A percentile compares a stretch with the other conserved stretches of the same genome.
Conservation (phyloP, 2,888 invertebrate genomes). For the Nezara viridula region DNA sequence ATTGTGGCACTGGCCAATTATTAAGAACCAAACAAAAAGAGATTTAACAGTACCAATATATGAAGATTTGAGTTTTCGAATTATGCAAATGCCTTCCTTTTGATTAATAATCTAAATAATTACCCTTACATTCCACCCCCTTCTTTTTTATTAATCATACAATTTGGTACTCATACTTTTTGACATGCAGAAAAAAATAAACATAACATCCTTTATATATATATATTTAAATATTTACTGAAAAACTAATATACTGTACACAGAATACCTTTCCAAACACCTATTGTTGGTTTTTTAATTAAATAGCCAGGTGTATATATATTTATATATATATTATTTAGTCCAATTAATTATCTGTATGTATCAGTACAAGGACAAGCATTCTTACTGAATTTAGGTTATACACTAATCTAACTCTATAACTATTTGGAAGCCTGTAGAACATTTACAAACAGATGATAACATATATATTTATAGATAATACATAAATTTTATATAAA, state of each 20-base stretch:
- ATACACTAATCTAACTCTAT: slow-evolving; percentile 63
- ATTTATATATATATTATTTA: not conserved
- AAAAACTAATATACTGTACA: slow-evolving; percentile 46
- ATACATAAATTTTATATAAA: slow-evolving; percentile 56
- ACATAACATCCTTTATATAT: slow-evolving; percentile 16
- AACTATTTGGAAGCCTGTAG: slow-evolving; percentile 64
- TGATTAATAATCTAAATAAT: slow-evolving; percentile 36
- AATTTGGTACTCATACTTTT: slow-evolving; percentile 31
- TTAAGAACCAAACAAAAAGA: not conserved
- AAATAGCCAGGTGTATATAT: slow-evolving; percentile 45
- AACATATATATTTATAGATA: slow-evolving; percentile 62
- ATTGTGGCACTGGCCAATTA: not conserved
- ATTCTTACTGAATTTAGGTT: slow-evolving; percentile 54
- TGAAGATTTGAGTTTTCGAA: not conserved
- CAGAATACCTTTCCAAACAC: slow-evolving; percentile 17
- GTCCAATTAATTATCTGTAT: slow-evolving; percentile 46
- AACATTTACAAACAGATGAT: slow-evolving; percentile 64
- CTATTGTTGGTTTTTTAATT: slow-evolving; percentile 31
- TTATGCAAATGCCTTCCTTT: not conserved
- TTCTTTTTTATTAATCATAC: slow-evolving; percentile 16
- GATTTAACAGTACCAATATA: not conserved
- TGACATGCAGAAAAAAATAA: slow-evolving; percentile 51
- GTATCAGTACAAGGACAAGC: slow-evolving; percentile 51
- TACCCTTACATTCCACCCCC: slow-evolving; percentile 15
- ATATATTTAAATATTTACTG: not conserved